These are phyloP conservation scores for Crotalus tigris DNA, from an alignment of 2,113 vertebrate genomes.

Conservation along the genomic window DNA sequence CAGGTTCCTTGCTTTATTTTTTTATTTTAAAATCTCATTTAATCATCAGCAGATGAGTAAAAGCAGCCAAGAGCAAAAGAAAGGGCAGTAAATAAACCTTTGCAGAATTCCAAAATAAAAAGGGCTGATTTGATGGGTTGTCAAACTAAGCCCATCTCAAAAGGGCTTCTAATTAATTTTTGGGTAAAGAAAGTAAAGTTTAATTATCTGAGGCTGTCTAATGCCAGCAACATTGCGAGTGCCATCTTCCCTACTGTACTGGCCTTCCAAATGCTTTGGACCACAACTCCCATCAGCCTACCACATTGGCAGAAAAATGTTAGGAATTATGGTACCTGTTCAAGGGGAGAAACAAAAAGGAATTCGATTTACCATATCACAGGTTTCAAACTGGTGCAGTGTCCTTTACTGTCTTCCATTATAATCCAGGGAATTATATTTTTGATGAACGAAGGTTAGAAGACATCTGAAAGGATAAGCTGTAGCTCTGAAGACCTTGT, in stretches of 20 bases:
- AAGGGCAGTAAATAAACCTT: background rate
- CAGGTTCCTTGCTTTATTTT: background rate
- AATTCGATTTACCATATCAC: background rate
- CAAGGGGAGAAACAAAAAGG: background rate
- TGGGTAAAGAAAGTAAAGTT: background rate
- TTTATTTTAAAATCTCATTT: background rate
- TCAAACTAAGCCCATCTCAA: background rate
- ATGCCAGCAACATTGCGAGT: background rate
- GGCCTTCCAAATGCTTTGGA: background rate
- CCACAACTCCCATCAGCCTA: background rate
- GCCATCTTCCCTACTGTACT: background rate
- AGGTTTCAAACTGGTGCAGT: background rate
- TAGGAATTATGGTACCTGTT: background rate
- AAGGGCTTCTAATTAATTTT: background rate
- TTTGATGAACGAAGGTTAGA: background rate
- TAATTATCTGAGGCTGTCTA: background rate
- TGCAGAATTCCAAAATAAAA: background rate
- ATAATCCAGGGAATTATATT: background rate
- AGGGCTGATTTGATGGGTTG: too few relatives aligned
- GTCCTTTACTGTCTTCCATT: background rate
- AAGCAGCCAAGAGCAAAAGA: background rate
- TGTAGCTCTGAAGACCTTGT: too few relatives aligned
- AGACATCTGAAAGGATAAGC: background rate
- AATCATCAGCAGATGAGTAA: background rate
- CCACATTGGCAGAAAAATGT: background rate